A percentile compares a stretch with the other conserved stretches of the same genome.
Conservation (phyloP, 2,888 invertebrate species). For the Linnaemya vulpina region DNA sequence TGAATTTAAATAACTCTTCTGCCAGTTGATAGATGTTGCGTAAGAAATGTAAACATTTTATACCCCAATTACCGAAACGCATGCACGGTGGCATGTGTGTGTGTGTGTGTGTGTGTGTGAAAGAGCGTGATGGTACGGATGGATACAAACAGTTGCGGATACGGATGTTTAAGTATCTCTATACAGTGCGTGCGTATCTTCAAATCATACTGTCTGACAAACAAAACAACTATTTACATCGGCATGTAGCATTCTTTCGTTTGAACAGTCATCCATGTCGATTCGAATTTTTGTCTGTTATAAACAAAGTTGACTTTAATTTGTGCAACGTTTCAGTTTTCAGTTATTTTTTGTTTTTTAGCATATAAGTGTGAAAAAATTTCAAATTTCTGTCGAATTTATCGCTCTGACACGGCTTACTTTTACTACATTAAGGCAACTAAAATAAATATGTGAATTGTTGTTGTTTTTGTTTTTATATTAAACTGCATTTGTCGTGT, state of each 20-base stretch:
- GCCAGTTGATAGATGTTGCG: conserved; percentile 24
- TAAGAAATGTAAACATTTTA: conserved; percentile 48
- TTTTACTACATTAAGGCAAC: conserved; percentile 63
- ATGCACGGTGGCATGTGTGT: too few relatives aligned
- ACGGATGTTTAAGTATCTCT: conserved; percentile 62
- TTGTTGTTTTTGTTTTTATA: conserved; percentile 11
- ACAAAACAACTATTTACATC: conserved; percentile 1
- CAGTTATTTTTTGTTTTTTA: conserved; percentile 75
- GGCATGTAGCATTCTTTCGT: conserved; percentile 47
- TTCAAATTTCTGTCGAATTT: conserved; percentile 68
- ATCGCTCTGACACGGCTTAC: conserved; percentile 56
- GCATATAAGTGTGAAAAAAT: conserved; percentile 80
- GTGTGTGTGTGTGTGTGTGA: conserved; percentile 12
- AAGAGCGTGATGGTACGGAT: conserved; percentile 39
- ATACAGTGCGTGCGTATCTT: conserved; percentile 56
- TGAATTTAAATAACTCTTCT: conserved; percentile 51
- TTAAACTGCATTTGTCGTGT: conserved; percentile 53
- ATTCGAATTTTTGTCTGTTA: conserved; percentile 68
- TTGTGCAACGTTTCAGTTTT: conserved; percentile 67
- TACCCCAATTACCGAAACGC: conserved; percentile 56
- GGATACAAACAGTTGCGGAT: conserved; percentile 57
- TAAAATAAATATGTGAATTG: conserved; percentile 29
- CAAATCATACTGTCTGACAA: conserved; percentile 9
- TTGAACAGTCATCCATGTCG: conserved; percentile 68
- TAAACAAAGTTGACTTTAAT: conserved; percentile 71